Evolutionary conservation across 1,140 invertebrate species (phyloP).

Genomic region (Coenobita brevimanus): DNA sequence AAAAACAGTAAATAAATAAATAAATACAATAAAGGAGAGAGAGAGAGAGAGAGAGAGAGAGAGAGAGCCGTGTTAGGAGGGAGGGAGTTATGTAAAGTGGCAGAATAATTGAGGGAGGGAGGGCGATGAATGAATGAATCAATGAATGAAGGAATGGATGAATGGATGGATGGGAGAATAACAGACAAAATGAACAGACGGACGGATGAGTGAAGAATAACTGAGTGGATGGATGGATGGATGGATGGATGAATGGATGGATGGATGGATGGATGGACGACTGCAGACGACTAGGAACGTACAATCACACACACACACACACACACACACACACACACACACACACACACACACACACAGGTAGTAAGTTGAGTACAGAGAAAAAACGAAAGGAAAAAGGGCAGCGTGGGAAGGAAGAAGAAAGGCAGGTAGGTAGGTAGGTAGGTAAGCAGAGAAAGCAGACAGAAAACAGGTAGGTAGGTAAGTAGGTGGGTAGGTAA

Average conservation of each 20-base stretch:
- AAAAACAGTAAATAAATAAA: not conserved
- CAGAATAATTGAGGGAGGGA: not conserved
- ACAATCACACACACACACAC: not conserved
- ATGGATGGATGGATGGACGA: not conserved
- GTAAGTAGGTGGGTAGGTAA: no score
- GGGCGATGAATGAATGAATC: not conserved
- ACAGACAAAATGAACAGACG: not conserved
- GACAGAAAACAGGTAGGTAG: no score
- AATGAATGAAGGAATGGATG: not conserved
- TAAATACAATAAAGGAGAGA: not conserved
- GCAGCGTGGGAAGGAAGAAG: no score
- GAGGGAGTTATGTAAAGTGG: not conserved
- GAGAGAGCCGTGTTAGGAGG: not conserved
- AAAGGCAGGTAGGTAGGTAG: not conserved
- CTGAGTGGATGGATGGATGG: not conserved
- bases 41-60: not conserved
- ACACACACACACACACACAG: conserved; percentile 3
- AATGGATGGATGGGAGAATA: not conserved
- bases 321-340: conserved; percentile 1
- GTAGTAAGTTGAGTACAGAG: no score
- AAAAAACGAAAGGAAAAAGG: no score
- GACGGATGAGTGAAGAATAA: not conserved
- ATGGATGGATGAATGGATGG: not conserved
- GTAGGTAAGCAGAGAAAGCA: not conserved
- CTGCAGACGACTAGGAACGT: not conserved